Base-by-base conservation (phyloP, 2,888 invertebrate genomes). In the Zygaena filipendulae region DNA sequence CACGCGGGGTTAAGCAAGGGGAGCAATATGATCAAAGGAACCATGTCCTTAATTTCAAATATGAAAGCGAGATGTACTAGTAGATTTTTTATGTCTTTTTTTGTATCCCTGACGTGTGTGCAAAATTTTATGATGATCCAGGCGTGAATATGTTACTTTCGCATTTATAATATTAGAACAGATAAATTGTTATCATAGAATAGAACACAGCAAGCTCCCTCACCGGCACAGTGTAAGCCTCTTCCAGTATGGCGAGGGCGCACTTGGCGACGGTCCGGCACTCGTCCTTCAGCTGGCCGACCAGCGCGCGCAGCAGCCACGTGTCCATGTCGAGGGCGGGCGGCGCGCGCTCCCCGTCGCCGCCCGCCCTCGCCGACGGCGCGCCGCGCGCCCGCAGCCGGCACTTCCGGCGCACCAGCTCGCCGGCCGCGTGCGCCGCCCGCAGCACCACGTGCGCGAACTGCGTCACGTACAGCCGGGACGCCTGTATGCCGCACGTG, bases 181-280 rank as follows among this genome's bases (percentile, higher is more conserved):
- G n/a, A n/a, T n/a, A n/a, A n/a, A n/a, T n/a, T n/a, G n/a, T n/a
- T n/a, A n/a, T n/a, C n/a, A n/a, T n/a, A n/a, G n/a, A n/a, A n/a
- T n/a, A n/a, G n/a, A n/a, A n/a, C n/a, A n/a, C n/a, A n/a, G n/a
- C n/a, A n/a, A n/a, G n/a, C 21, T 28, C 24, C 60, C 82, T 81
- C 49, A 91, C 91, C 54, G 89, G 87, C 39, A 94, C 87, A 66
- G 94, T 93, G 56, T 92, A 92, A n/a, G 95, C 93, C 77, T 97
- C 97, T 52, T 95, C 92, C 22, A 97, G 77, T 31, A 91, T 88
- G 40, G 87, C 85, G 29, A 95, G 75, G 3, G 97, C 94, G 6
- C 90, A 85, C 43, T 91, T 79, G 5, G 89, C 87, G 13, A 97
- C 91, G 20, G 88, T 84, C 37, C 87, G 87, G 33, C 91, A 91